These are phyloP conservation scores for Antechinus stuartii DNA, from an alignment of 2,113 vertebrate species.

Conservation along the genomic window DNA sequence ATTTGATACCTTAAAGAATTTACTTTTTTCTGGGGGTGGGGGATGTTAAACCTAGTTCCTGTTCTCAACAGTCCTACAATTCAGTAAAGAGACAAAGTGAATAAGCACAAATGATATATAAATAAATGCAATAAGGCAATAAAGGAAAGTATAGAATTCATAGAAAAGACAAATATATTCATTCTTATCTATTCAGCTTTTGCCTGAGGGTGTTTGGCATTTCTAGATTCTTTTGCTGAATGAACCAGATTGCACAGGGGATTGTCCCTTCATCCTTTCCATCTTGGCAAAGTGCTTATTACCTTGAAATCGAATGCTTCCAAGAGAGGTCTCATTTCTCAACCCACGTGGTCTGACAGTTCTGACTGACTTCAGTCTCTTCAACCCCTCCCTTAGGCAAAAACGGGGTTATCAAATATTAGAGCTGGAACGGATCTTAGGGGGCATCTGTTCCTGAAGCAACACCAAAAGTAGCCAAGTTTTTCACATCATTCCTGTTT, in stretches of 20 bases:
- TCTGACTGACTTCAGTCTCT: background rate
- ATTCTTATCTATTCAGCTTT: background rate
- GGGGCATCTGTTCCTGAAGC: background rate
- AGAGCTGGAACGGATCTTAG: background rate
- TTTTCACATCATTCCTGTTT: background rate
- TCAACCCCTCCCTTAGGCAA: background rate
- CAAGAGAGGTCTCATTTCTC: background rate
- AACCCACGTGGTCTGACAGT: background rate
- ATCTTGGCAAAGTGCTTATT: background rate
- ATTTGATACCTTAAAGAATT: background rate
- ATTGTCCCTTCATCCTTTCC: background rate
- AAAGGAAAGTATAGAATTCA: background rate
- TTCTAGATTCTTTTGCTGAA: constrained; percentile 8
- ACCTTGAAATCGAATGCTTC: background rate
- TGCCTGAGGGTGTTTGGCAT: background rate
- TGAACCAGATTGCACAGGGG: background rate
- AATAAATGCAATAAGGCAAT: background rate
- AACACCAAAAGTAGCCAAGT: background rate
- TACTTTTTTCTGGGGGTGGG: background rate
- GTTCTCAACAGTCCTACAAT: background rate
- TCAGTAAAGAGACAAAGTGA: background rate
- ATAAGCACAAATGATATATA: background rate
- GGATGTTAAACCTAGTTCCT: background rate
- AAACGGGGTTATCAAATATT: background rate
- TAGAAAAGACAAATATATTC: background rate